These are phyloP conservation scores for Notospermus geniculatus DNA, from an alignment of 1,140 invertebrate genomes.

Conservation along the genomic window DNA sequence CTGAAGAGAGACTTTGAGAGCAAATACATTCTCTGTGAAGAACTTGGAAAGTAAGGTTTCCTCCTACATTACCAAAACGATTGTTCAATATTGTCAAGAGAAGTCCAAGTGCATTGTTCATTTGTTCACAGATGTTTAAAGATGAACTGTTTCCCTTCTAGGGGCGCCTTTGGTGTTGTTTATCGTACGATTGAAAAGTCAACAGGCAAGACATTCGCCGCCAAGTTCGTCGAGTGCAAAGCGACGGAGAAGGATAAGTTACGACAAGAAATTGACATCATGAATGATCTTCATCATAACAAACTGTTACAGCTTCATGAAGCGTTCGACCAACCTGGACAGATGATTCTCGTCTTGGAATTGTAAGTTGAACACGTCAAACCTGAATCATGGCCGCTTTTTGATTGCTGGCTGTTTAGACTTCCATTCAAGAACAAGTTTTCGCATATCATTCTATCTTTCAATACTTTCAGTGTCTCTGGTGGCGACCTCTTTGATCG, in stretches of 20 bases:
- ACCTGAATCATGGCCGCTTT: too few relatives aligned
- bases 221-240: slow-evolving; percentile 96
- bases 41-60: slow-evolving; percentile 44
- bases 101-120: too few relatives aligned
- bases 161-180: slow-evolving; percentile 95
- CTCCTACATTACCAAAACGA: background rate
- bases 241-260: slow-evolving; percentile 96
- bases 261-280: slow-evolving; percentile 96
- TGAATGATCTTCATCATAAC: slow-evolving; percentile 96
- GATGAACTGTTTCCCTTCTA: slow-evolving; percentile 27
- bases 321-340: slow-evolving; percentile 97
- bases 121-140: too few relatives aligned
- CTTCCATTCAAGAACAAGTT: too few relatives aligned
- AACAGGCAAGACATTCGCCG: slow-evolving; percentile 95
- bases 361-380: slow-evolving; percentile 74
- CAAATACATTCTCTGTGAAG: slow-evolving; percentile 55
- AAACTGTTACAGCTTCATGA: slow-evolving; percentile 97
- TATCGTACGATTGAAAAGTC: slow-evolving; percentile 92
- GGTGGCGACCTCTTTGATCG: slow-evolving; percentile 97
- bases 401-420: too few relatives aligned
- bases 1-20: slow-evolving; percentile 47
- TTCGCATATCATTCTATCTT: too few relatives aligned
- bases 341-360: slow-evolving; percentile 98
- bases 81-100: too few relatives aligned
- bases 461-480: slow-evolving; percentile 79